Conservation (phyloP, 2,888 invertebrate genomes). For the Philereme transversata region DNA sequence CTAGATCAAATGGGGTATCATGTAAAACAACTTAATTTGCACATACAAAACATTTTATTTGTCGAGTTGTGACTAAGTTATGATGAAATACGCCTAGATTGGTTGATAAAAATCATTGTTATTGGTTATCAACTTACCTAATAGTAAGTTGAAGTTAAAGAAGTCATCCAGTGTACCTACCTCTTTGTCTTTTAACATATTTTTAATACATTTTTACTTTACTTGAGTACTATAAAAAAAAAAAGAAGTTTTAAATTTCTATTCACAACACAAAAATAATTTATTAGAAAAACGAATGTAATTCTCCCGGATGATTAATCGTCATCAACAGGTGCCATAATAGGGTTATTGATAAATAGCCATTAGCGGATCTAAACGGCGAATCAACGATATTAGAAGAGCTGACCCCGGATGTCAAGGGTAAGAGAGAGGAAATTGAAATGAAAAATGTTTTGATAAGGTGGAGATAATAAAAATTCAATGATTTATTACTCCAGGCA, state of each 20-base stretch:
- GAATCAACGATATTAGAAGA: slow-evolving; percentile 7
- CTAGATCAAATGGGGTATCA: no score
- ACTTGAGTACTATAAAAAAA: slow-evolving; percentile 11
- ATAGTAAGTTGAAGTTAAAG: no score
- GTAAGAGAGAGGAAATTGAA: slow-evolving; percentile 12
- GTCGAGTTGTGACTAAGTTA: no score
- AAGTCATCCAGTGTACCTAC: no score
- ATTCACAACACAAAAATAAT: slow-evolving; percentile 28
- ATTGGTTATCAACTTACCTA: no score
- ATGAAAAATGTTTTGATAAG: not conserved
- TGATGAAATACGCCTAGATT: no score
- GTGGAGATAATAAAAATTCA: not conserved
- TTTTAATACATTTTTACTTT: no score
- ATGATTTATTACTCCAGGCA: not conserved
- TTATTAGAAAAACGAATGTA: slow-evolving; percentile 34
- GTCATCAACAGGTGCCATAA: slow-evolving; percentile 35
- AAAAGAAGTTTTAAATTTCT: slow-evolving; percentile 29
- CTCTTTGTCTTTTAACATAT: no score
- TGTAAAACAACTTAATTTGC: no score
- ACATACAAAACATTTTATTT: no score
- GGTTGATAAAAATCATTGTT: no score
- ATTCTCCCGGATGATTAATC: slow-evolving; percentile 35
- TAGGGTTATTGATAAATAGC: slow-evolving; percentile 28
- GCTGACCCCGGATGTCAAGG: slow-evolving; percentile 5
- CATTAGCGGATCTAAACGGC: slow-evolving; percentile 19